Conservation (phyloP, 2,888 invertebrate species). For the Erpobdella octoculata region DNA sequence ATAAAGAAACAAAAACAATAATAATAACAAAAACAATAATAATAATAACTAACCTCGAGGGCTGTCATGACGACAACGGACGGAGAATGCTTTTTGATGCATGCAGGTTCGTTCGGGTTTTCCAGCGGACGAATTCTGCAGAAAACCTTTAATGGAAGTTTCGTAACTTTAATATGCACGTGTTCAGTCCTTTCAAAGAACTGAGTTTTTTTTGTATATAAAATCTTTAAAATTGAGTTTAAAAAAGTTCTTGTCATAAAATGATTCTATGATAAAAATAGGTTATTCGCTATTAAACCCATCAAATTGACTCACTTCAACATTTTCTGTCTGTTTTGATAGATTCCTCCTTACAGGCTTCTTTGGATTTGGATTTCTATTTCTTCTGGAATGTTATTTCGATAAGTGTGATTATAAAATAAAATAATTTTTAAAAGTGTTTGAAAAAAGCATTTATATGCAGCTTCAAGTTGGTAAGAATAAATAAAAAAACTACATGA, state of each 20-base stretch:
- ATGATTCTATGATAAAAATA: not conserved
- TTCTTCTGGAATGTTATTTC: not conserved
- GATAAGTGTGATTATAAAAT: not conserved
- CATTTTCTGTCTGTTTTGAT: slow-evolving; percentile 30
- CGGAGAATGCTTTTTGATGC: slow-evolving; percentile 47
- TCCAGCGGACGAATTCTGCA: slow-evolving; percentile 74
- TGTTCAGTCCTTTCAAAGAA: too few relatives aligned
- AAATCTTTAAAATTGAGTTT: too few relatives aligned
- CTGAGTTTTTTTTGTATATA: too few relatives aligned
- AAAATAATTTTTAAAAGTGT: too few relatives aligned
- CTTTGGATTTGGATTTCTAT: slow-evolving; percentile 16
- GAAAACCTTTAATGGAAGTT: slow-evolving; percentile 61
- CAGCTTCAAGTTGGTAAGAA: too few relatives aligned
- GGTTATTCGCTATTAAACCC: not conserved
- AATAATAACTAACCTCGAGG: slow-evolving; percentile 48
- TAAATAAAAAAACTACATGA: too few relatives aligned
- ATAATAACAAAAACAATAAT: too few relatives aligned
- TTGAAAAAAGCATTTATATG: too few relatives aligned
- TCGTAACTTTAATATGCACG: not conserved
- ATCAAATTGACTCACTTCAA: slow-evolving; percentile 25
- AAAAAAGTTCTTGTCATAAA: not conserved
- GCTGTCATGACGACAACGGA: slow-evolving; percentile 50
- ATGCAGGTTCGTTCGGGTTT: slow-evolving; percentile 56
- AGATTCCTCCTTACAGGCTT: slow-evolving; percentile 21
- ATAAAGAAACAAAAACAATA: too few relatives aligned